Percentiles rank a stretch among this genome's conserved stretches.
These are phyloP conservation scores for Congeria kusceri DNA, from an alignment of 2,888 invertebrate genomes.

Conservation along the genomic window DNA sequence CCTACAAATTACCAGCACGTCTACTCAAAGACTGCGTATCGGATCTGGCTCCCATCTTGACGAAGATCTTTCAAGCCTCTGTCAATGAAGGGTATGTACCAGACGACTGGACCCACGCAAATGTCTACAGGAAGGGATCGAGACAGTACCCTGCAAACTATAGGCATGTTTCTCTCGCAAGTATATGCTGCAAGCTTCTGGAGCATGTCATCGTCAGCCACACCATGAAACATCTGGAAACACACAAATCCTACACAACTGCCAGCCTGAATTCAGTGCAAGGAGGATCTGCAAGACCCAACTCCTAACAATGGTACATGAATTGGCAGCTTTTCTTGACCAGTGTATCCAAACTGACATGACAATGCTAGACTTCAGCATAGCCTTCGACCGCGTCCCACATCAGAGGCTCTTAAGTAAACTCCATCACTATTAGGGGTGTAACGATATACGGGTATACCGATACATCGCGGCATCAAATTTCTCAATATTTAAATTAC, in stretches of 20 bases:
- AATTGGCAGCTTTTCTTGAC: constrained; percentile 23
- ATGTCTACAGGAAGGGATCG: constrained; percentile 39
- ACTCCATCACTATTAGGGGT: too few species aligned
- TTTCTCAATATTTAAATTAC: too few species aligned
- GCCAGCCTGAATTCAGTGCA: constrained; percentile 13
- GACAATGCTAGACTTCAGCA: constrained; percentile 36
- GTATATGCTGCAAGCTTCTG: constrained; percentile 25
- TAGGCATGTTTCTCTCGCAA: constrained; percentile 26
- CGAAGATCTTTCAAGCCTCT: constrained; percentile 15
- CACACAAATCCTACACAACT: background rate
- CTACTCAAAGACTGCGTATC: constrained; percentile 18
- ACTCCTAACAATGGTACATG: constrained; percentile 33
- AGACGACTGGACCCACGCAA: constrained; percentile 24
- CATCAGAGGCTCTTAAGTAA: constrained; percentile 26
- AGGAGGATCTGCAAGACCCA: constrained; percentile 21
- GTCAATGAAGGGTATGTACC: constrained; percentile 22
- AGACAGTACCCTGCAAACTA: constrained; percentile 24
- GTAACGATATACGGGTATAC: too few species aligned
- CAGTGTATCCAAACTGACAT: constrained; percentile 35
- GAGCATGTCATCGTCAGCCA: constrained; percentile 23
- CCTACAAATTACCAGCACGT: constrained; percentile 23
- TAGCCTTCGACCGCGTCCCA: constrained; percentile 29
- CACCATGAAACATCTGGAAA: constrained; percentile 8
- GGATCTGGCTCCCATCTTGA: constrained; percentile 23
- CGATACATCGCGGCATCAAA: too few species aligned